Percentiles rank a stretch among this genome's conserved stretches.
Evolutionary conservation across 1,140 invertebrate genomes (phyloP).

Genomic region (Pseudomyrmex flavicornis): DNA sequence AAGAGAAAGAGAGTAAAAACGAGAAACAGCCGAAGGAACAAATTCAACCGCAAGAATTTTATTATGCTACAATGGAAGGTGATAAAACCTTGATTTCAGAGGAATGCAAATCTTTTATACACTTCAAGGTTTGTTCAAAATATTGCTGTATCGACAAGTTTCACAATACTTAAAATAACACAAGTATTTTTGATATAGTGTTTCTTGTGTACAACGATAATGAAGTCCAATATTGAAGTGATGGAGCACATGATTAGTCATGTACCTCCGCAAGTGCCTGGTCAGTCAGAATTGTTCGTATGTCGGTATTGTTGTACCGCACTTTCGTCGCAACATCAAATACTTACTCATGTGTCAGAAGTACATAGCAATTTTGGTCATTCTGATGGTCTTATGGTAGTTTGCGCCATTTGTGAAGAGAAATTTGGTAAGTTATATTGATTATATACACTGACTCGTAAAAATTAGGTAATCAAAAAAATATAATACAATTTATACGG

Average conservation of each 20-base stretch:
- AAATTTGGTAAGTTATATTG: constrained; percentile 79
- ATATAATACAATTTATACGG: constrained; percentile 14
- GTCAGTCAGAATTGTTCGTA: constrained; percentile 79
- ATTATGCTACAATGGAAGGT: constrained; percentile 82
- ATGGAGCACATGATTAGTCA: constrained; percentile 90
- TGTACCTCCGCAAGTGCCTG: constrained; percentile 83
- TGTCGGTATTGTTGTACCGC: constrained; percentile 83
- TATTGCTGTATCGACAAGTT: background rate
- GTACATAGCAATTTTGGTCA: constrained; percentile 82
- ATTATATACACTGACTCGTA: background rate
- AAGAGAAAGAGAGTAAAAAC: constrained; percentile 36
- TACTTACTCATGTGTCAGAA: constrained; percentile 81
- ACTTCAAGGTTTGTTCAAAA: constrained; percentile 75
- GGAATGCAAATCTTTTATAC: constrained; percentile 74
- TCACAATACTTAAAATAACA: constrained; percentile 6
- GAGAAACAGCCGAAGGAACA: constrained; percentile 75
- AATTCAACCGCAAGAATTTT: constrained; percentile 79
- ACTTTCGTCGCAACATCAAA: constrained; percentile 82
- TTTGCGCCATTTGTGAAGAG: constrained; percentile 90
- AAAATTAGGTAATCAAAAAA: background rate
- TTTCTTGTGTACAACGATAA: constrained; percentile 87
- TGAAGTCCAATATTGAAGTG: constrained; percentile 85
- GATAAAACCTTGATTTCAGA: constrained; percentile 71
- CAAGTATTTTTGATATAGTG: constrained; percentile 85
- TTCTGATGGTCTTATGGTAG: constrained; percentile 83